phyloP scores from a whole-genome alignment of 2,797 vertebrate species.

The Prionace glauca region DNA sequence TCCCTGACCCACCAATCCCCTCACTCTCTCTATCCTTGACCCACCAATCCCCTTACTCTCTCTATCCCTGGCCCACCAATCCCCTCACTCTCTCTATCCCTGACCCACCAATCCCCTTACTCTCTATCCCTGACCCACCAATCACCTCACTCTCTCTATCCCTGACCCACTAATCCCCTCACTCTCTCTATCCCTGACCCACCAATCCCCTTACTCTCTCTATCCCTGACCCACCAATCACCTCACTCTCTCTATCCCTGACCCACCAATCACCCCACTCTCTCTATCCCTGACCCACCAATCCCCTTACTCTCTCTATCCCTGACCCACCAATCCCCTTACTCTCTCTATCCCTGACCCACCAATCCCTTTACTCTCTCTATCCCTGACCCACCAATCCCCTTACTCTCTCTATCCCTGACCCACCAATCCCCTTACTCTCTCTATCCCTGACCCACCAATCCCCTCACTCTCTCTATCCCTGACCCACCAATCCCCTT shows the following conservation, averaged over 20 bases:
- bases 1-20: neutral
- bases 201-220: neutral
- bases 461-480: neutral
- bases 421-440: neutral
- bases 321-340: neutral
- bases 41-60: accelerated
- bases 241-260: accelerated
- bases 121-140: neutral
- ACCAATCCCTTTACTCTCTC: neutral
- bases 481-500: neutral
- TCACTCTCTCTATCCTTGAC: neutral
- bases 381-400: accelerated
- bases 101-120: neutral
- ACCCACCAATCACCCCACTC: neutral
- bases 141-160: neutral
- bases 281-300: accelerated
- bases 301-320: neutral
- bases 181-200: neutral
- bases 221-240: neutral
- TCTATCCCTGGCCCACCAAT: neutral
- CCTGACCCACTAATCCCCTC: neutral
- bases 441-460: too few species aligned
- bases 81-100: neutral
- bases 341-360: accelerated
- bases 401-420: neutral